Conservation (phyloP, 2,113 vertebrate genomes). For the Mobula birostris region DNA sequence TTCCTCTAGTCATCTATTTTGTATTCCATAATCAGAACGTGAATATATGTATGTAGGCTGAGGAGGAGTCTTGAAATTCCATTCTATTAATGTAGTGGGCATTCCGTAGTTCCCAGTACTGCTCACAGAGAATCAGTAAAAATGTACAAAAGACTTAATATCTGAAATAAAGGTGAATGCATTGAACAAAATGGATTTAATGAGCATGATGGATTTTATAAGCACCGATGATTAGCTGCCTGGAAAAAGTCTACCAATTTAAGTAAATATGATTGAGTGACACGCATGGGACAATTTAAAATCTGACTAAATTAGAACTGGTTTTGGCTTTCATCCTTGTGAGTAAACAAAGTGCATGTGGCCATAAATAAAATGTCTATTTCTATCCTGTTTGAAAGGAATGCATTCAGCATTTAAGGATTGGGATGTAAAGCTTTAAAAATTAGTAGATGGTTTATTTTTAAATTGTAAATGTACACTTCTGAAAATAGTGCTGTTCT, state of each 20-base stretch:
- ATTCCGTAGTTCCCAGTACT: background rate
- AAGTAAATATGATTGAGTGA: background rate
- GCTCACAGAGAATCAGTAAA: background rate
- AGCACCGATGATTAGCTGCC: background rate
- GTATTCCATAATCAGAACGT: background rate
- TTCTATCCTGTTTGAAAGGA: slow-evolving; percentile 25
- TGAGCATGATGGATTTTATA: background rate
- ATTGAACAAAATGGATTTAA: background rate
- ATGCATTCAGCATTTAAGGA: slow-evolving; percentile 4
- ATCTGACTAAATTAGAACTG: slow-evolving; percentile 20
- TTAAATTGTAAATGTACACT: slow-evolving; percentile 10
- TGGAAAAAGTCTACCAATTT: too few relatives aligned
- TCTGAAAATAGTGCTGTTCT: background rate
- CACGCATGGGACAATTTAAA: background rate
- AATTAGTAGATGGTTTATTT: background rate
- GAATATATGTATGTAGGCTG: background rate
- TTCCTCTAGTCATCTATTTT: background rate
- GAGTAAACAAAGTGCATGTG: slow-evolving; percentile 1
- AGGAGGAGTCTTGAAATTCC: too few relatives aligned
- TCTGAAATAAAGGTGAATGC: background rate
- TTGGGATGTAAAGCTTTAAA: background rate
- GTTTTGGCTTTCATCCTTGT: background rate
- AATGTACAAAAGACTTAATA: background rate
- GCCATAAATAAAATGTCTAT: slow-evolving; percentile 19
- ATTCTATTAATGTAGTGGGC: too few relatives aligned